Base-by-base conservation (phyloP, 2,113 vertebrate genomes). In the Pungitius pungitius region DNA sequence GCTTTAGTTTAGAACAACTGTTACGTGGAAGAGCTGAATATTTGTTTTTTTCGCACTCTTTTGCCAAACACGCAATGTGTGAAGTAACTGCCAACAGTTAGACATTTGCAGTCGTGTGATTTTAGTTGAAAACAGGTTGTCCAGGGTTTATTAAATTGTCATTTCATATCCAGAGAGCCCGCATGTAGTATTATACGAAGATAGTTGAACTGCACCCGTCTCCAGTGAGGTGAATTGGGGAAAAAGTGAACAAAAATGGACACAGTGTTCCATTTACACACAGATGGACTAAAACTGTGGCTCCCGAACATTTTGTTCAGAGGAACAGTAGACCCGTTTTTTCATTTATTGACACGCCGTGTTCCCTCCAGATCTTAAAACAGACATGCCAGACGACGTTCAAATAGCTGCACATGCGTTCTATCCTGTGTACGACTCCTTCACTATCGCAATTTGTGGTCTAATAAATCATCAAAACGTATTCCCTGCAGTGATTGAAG, bases 371-470 rank as follows among this genome's bases (percentile, higher is more conserved):
- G 47, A n/a, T 33, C 17, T 30, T 26, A 43, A 39, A 80, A 26
- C 8, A 75, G 63, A 73, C 54, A 45, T n/a, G 24, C 17, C 0
- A 5, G 10, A 24, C 69, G n/a, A 73, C 66, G 42, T 57, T 60
- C 39, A 60, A 69, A 20, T 63, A 27, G 68, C 61, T 30, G 60
- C 72, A 64, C 47, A 69, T 51, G 61, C 58, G 17, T n/a, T n/a
- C 62, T 40, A 18, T n/a, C n/a, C n/a, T n/a, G n/a, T n/a, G n/a
- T n/a, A 8, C 6, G 65, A 70, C 24, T 15, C 63, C 85, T 69
- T 62, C 73, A 75, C 9, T 2, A 83, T 88, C 83, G 84, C 81
- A 79, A 88, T 69, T 81, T 62, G 56, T 55, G 83, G 59, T 75
- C 69, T 69, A 37, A 54, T 67, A 75, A 79, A 81, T 80, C 61